These are phyloP conservation scores for Zonotrichia leucophrys DNA, from an alignment of 2,113 vertebrate species.

Conservation along the genomic window DNA sequence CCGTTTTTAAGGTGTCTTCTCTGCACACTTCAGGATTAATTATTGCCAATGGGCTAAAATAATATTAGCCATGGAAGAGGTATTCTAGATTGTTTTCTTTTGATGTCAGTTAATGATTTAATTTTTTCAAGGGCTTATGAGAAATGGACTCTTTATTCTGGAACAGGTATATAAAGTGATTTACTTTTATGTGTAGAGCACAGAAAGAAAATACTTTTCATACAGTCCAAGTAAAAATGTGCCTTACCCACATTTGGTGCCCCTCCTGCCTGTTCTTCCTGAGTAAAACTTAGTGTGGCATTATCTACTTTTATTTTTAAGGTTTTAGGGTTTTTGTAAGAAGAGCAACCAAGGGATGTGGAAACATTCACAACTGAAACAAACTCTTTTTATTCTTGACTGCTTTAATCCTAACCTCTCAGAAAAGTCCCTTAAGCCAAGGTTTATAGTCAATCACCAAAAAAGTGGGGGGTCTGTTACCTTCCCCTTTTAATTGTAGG, in stretches of 20 bases:
- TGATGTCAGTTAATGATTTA: background rate
- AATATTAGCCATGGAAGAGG: background rate
- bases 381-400: constrained; percentile 31
- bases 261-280: background rate
- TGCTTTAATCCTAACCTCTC: constrained; percentile 54
- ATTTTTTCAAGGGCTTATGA: background rate
- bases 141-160: background rate
- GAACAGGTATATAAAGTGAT: background rate
- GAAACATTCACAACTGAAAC: constrained; percentile 41
- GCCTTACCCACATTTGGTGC: background rate
- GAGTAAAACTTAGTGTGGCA: background rate
- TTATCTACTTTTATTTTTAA: constrained; percentile 32
- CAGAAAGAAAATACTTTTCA: background rate
- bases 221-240: background rate
- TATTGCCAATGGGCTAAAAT: background rate
- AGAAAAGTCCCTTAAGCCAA: constrained; percentile 50
- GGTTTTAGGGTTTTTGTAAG: background rate
- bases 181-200: background rate
- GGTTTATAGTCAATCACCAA: constrained; percentile 73
- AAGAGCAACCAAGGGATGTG: constrained; percentile 6
- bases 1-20: background rate
- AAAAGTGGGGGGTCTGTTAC: constrained; percentile 51
- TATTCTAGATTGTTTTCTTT: constrained; percentile 9
- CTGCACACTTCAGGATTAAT: background rate
- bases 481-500: constrained; percentile 69